Base-by-base conservation (phyloP, 2,113 vertebrate genomes). In the Pelvicachromis taeniatus region DNA sequence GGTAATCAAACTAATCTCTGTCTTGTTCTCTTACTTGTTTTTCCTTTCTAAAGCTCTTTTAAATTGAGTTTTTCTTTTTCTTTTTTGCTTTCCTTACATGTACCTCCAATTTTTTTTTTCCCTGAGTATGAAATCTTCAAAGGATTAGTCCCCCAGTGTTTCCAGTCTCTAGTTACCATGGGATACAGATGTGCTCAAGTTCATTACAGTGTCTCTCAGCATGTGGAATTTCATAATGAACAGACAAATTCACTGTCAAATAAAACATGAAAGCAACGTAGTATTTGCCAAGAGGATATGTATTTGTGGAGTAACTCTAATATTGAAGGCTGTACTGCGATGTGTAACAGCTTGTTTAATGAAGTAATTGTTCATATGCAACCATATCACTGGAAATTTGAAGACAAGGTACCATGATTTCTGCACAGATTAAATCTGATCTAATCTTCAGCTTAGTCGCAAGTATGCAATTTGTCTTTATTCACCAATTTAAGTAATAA, bases 1-100 rank as follows among this genome's bases (percentile, higher is more conserved):
- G 81, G 87, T 85, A 91, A 94, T 93, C 88, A 94, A 93, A 93
- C 88, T 89, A 88, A 91, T 91, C 87, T 86, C 81, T 85, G 86
- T 89, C 87, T 91, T 89, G 88, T 89, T 92, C 88, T 88, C 73
- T 87, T 65, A 75, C 75, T 90, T 87, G 81, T 86, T 91, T 89
- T 83, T 83, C 85, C 45, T 85, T 83, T 85, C 10, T 21, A 55
- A 53, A 55, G 55, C 54, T 84, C 54, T 81, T 77, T 85, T 78
- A 75, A 78, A 53, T 59, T 31, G n/a, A 48, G 63, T 35, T 21
- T 55, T 59, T 50, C n/a, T 35, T 87, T 17, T n/a, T 42, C 9
- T 26, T 53, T 11, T 35, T 29, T 73, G 68, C 45, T 52, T 10
- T 35, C 50, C 85, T 33, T 61, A 42, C 53, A 55, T 13, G 19